phyloP scores from a whole-genome alignment of 1,140 invertebrate genomes.

The Caerostris darwini region DNA sequence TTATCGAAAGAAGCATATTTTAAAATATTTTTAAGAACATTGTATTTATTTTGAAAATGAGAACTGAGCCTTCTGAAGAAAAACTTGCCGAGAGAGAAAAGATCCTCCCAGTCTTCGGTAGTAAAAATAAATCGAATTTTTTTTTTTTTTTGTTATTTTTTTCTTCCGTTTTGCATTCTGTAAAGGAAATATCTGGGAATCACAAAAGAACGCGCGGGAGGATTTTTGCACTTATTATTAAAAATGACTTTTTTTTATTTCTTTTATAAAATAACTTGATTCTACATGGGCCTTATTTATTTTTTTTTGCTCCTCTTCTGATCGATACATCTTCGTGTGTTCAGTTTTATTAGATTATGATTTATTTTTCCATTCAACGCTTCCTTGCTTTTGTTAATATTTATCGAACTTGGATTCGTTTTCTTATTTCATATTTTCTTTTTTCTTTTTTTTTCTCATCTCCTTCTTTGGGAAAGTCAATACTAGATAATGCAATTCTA shows the following conservation, averaged over 20 bases:
- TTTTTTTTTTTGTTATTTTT: not conserved
- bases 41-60: not conserved
- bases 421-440: not conserved
- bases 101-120: not conserved
- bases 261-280: not conserved
- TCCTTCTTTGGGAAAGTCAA: not conserved
- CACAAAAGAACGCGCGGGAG: not conserved
- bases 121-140: not conserved
- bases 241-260: not conserved
- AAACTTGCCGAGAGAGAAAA: not conserved
- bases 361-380: not conserved
- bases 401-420: not conserved
- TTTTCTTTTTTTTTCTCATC: not conserved
- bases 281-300: not conserved
- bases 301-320: not conserved
- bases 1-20: not conserved
- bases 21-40: not conserved
- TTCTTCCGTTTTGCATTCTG: not conserved
- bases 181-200: not conserved
- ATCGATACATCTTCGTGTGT: not conserved
- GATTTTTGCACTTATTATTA: slow-evolving; percentile 8
- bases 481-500: not conserved
- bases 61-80: not conserved
- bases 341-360: slow-evolving; percentile 2
- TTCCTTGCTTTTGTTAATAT: not conserved